Evolutionary conservation across 2,888 invertebrate species (phyloP).

Genomic region (Caprella mutica): DNA sequence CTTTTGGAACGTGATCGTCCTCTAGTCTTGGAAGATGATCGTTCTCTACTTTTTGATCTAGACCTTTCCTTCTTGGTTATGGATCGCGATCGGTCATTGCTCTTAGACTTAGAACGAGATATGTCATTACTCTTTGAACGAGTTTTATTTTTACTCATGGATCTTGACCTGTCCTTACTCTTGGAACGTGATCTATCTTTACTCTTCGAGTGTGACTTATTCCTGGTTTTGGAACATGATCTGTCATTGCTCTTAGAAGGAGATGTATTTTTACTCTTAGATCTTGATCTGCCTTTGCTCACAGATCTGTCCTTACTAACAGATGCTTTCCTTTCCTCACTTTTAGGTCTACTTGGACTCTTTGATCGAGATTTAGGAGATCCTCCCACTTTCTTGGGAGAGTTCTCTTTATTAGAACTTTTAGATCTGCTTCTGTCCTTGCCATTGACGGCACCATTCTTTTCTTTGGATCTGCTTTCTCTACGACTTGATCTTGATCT

Average conservation of each 20-base stretch:
- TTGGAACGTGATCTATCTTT: constrained; percentile 12
- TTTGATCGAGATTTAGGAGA: no score
- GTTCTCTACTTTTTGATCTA: neutral
- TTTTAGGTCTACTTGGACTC: no score
- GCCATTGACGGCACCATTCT: no score
- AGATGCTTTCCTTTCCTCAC: no score
- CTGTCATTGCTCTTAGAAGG: neutral
- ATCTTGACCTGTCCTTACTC: neutral
- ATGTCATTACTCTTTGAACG: neutral
- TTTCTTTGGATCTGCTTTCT: no score
- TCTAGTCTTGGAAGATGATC: neutral
- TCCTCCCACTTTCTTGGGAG: no score
- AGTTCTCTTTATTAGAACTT: no score
- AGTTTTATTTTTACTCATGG: neutral
- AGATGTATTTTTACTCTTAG: neutral
- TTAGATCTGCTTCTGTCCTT: no score
- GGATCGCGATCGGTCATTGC: constrained; percentile 5
- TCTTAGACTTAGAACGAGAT: neutral
- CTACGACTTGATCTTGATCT: constrained; percentile 9
- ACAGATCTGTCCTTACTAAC: no score
- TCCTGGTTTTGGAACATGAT: constrained; percentile 12
- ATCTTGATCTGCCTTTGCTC: neutral
- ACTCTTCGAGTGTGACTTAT: constrained; percentile 7
- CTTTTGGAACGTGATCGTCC: neutral
- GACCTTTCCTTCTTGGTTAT: constrained; percentile 1